Base-by-base conservation (phyloP, 2,113 vertebrate genomes). In the Bolborhynchus lineola region DNA sequence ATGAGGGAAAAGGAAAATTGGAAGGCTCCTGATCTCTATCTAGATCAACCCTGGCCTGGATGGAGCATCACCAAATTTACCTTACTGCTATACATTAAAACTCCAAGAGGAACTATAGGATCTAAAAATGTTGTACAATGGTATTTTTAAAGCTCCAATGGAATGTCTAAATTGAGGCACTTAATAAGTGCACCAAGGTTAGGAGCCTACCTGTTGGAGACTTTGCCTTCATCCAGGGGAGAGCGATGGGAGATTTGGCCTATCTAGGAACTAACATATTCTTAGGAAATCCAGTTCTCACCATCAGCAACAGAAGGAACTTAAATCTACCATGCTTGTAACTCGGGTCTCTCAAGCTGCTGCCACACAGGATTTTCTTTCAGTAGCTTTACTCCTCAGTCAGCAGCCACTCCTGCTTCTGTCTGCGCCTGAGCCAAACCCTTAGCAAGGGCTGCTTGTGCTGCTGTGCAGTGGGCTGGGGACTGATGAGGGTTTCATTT, bases 241-340 rank as follows among this genome's bases (percentile, higher is more conserved):
- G 35, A 93, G 67, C 0, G 0, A 44, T 0, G 35, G 75, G 46
- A 77, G 49, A 47, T 26, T 2, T 52, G n/a, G 49, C 49, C 63
- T n/a, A 9, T 8, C 42, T 8, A 69, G 47, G 35, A 55, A 18
- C 15, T 49, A n/a, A 31, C 29, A 26, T 7, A 4, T 13, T 68
- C 33, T 42, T 53, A 57, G 70, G 75, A 76, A 49, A 71, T 35
- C 20, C 59, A 24, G 35, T 85, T 72, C 46, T 89, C 28, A 10
- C 33, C 47, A 46, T 16, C 42, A 82, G 29, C 71, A 41, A 35
- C 57, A 55, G 33, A 67, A 37, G 37, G n/a, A 82, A 86, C 52
- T 59, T 31, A 13, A 21, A 70, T 37, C 39, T 37, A 20, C 39
- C 39, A 6, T 0, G 1, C 20, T 23, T 24, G 28, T 46, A 29